Evolutionary conservation across 1,140 invertebrate species (phyloP), one percentile per base, ranked within the genome.

Genomic region (Physella acuta): DNA sequence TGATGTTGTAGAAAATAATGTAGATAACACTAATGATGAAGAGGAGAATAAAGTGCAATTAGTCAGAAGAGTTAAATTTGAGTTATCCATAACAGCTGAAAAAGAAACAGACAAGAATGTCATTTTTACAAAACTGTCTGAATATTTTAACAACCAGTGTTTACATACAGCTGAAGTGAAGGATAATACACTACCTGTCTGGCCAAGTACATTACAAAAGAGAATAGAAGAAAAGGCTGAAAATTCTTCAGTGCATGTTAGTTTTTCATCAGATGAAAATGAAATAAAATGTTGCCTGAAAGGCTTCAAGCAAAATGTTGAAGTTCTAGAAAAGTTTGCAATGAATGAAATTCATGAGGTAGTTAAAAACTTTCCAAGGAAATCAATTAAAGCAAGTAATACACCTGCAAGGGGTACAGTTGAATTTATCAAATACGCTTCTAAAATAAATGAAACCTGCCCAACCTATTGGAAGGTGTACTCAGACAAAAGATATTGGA

Each of bases 391-490:
- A 58, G 33, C 56, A 34, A 20, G n/a, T n/a, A 31, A 33, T 34
- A 33, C 56, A 1, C 56, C 56, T 20, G 36, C 17, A 24, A 8
- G 56, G n/a, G 56, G 56, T 33, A 58, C 56, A 4, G 20, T 2
- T 31, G 56, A 8, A 34, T 2, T 58, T 58, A 34, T 58, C 17
- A 58, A 33, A 58, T 34, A 58, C 36, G 56, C 56, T 34, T 30
- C 56, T 4, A 33, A 34, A 1, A 58, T 30, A 34, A 33, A 58
- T 58, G 56, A 58, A 58, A 2, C 8, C 2, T 58, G 16, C 36
- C 56, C 56, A 58, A 24, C 56, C 26, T 58, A 58, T n/a, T 58
- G 56, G 56, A 34, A 58, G n/a, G 30, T 58, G 8, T 16, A 34
- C 36, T 20, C 20, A 4, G 5, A 5, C n/a, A n/a, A n/a, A n/a